Evolutionary conservation across 2,113 vertebrate genomes (phyloP).

Genomic region (Cyprinodon variegatus): DNA sequence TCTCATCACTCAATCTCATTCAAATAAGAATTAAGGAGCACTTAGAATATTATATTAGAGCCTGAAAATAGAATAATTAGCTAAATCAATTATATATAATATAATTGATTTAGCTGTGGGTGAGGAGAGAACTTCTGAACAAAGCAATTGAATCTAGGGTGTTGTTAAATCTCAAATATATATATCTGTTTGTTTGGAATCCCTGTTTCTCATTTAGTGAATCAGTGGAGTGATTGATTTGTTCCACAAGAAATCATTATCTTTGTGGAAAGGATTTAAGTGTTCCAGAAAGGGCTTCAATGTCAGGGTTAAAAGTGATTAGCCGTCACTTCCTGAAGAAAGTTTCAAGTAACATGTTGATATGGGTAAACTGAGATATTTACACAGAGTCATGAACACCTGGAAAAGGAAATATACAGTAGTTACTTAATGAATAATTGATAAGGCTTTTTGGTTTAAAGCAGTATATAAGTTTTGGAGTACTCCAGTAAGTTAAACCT

Average conservation of each 20-base stretch:
- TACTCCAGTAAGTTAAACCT: too few relatives aligned
- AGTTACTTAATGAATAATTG: neutral
- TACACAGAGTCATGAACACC: neutral
- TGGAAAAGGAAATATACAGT: neutral
- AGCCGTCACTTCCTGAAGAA: neutral
- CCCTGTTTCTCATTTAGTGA: constrained; percentile 16
- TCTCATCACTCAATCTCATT: constrained; percentile 1
- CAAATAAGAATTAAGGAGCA: neutral
- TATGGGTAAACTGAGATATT: neutral
- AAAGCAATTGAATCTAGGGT: neutral
- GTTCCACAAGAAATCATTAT: constrained; percentile 18
- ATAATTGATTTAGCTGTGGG: neutral
- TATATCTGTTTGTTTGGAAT: constrained; percentile 14
- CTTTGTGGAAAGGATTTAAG: constrained; percentile 24
- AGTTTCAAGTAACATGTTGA: neutral
- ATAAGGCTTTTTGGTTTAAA: neutral
- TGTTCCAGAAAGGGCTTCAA: constrained; percentile 5
- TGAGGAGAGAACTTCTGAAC: neutral
- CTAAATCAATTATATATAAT: too few relatives aligned
- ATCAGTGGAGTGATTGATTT: constrained; percentile 19
- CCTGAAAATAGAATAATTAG: neutral
- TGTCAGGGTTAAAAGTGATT: neutral
- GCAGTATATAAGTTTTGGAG: too few relatives aligned
- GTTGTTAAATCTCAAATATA: constrained; percentile 18
- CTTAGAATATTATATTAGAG: neutral